A percentile compares a stretch with the other conserved stretches of the same genome.
phyloP scores from a whole-genome alignment of 2,797 vertebrate genomes.

The Gastrophryne carolinensis region DNA sequence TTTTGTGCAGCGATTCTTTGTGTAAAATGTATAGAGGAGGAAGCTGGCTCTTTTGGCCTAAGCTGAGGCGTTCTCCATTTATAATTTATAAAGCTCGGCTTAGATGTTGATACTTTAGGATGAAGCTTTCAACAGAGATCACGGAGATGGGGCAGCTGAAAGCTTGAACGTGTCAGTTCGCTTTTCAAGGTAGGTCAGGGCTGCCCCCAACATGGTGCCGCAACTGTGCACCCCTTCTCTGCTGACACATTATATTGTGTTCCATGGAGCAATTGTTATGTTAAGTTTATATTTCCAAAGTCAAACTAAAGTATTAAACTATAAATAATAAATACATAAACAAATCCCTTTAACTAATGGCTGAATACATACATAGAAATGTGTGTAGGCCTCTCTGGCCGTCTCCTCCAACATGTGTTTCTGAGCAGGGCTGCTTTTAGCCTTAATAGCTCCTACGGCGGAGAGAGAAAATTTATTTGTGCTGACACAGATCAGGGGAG shows the following conservation, averaged over 20 bases:
- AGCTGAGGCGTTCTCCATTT: constrained; percentile 27
- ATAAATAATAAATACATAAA: too few species aligned
- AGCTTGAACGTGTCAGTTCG: constrained; percentile 3
- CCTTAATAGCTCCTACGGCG: too few species aligned
- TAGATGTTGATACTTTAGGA: constrained; percentile 16
- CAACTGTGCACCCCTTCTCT: background rate
- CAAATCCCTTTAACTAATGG: too few species aligned
- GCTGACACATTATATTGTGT: background rate
- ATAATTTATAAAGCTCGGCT: constrained; percentile 36
- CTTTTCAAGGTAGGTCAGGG: constrained; percentile 3
- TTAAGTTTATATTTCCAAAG: too few species aligned
- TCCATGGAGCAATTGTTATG: too few species aligned
- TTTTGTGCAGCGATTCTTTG: background rate
- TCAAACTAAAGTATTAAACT: too few species aligned
- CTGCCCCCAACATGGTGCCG: background rate
- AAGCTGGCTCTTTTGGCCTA: constrained; percentile 3
- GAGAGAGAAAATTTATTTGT: too few species aligned
- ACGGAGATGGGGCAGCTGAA: background rate
- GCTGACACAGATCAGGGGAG: too few species aligned
- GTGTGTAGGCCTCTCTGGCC: too few species aligned
- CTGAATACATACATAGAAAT: too few species aligned
- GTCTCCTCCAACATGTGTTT: too few species aligned
- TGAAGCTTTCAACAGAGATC: constrained; percentile 36
- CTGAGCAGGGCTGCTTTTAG: too few species aligned
- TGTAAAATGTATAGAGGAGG: background rate